These are phyloP conservation scores for Cryptoprocta ferox DNA, from an alignment of 2,797 vertebrate genomes.

Conservation along the genomic window DNA sequence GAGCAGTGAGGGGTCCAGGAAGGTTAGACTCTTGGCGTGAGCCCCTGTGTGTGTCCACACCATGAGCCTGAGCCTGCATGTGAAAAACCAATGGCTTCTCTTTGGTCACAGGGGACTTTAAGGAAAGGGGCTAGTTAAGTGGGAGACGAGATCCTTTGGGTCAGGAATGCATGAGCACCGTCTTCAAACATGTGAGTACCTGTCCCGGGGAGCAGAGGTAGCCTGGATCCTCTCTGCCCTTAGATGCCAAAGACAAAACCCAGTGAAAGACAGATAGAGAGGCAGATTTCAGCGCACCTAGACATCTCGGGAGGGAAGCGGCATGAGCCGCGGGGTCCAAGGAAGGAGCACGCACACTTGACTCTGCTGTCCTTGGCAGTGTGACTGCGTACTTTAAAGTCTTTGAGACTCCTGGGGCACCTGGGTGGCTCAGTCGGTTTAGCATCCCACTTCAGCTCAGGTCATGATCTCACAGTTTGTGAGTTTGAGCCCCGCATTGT, in stretches of 20 bases:
- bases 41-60: not conserved
- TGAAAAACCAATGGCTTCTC: too few species aligned
- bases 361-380: not conserved
- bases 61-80: not conserved
- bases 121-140: not conserved
- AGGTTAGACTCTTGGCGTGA: too few species aligned
- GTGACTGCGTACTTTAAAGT: not conserved
- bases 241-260: not conserved
- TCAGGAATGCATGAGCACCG: not conserved
- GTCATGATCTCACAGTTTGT: too few species aligned
- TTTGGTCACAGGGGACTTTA: not conserved
- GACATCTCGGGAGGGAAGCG: not conserved
- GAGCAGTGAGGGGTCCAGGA: not conserved
- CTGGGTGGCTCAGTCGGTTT: too few species aligned
- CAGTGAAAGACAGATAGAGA: not conserved
- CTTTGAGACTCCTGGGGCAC: not conserved
- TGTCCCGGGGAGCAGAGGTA: not conserved
- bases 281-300: not conserved
- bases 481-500: too few species aligned
- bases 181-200: too few species aligned
- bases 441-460: too few species aligned
- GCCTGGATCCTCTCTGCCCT: not conserved
- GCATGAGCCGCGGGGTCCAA: rapidly evolving
- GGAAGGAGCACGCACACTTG: not conserved
- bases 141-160: too few species aligned